Evolutionary conservation across 2,888 invertebrate genomes (phyloP).

Genomic region (Dynastes tityus): DNA sequence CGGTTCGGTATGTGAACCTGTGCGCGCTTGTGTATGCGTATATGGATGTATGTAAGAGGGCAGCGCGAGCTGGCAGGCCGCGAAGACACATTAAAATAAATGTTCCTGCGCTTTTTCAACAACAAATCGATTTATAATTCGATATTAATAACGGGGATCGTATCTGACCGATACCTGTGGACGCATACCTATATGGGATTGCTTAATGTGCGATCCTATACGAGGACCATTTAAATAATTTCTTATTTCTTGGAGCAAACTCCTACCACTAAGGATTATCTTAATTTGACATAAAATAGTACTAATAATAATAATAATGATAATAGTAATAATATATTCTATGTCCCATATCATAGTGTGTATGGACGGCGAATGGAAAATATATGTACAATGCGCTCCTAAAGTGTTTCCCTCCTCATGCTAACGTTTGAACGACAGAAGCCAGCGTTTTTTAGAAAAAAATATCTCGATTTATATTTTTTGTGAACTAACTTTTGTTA

Average conservation of each 20-base stretch:
- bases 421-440: too few relatives aligned
- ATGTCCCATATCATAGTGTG: too few relatives aligned
- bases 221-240: slow-evolving; percentile 1
- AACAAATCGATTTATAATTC: slow-evolving; percentile 53
- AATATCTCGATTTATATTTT: too few relatives aligned
- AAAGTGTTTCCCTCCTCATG: too few relatives aligned
- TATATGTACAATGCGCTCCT: too few relatives aligned
- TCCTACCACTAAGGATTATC: too few relatives aligned
- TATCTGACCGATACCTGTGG: slow-evolving; percentile 36
- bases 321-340: too few relatives aligned
- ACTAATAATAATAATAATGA: too few relatives aligned
- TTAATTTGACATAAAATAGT: too few relatives aligned
- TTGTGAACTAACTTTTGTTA: too few relatives aligned
- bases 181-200: slow-evolving; percentile 18
- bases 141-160: slow-evolving; percentile 51
- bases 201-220: slow-evolving; percentile 17
- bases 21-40: not conserved
- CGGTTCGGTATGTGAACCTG: slow-evolving; percentile 4
- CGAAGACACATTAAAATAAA: slow-evolving; percentile 33
- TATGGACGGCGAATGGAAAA: too few relatives aligned
- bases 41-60: not conserved
- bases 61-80: slow-evolving; percentile 21
- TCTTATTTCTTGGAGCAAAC: not conserved
- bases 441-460: too few relatives aligned
- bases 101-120: slow-evolving; percentile 43